Conservation (phyloP, 2,797 vertebrate genomes). For the Capromys pilorides region DNA sequence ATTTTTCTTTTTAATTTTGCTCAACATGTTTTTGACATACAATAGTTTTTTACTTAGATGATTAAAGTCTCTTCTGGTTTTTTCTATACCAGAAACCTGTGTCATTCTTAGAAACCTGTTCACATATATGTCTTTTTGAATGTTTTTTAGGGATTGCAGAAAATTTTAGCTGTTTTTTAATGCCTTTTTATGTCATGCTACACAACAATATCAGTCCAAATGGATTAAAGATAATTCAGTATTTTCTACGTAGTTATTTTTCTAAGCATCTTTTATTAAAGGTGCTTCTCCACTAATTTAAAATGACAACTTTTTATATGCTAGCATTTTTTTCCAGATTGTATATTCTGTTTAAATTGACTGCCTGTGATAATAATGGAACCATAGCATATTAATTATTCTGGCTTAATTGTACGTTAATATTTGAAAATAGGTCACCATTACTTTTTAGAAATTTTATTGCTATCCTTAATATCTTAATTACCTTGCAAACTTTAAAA, state of each 20-base stretch:
- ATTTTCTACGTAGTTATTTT: conserved; percentile 16
- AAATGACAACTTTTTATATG: conserved; percentile 3
- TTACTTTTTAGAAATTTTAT: conserved; percentile 54
- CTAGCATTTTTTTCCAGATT: background rate
- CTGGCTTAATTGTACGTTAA: conserved; percentile 6
- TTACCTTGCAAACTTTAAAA: conserved; percentile 30
- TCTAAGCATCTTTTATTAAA: background rate
- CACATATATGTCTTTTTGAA: background rate
- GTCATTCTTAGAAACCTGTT: conserved; percentile 23
- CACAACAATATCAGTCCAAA: background rate
- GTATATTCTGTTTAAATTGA: conserved; percentile 9
- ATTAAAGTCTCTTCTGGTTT: background rate
- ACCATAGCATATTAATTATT: conserved; percentile 5
- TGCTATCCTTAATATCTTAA: conserved; percentile 5
- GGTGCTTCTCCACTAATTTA: background rate
- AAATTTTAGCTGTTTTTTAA: background rate
- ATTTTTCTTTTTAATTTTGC: conserved; percentile 48
- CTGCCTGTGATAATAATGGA: background rate
- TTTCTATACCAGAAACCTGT: background rate
- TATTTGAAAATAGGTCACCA: background rate
- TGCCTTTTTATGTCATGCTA: background rate
- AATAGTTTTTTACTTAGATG: conserved; percentile 5
- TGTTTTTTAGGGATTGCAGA: too few relatives aligned
- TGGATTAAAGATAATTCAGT: background rate
- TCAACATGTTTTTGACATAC: background rate